These are phyloP conservation scores for Cossypha caffra DNA, from an alignment of 2,797 vertebrate species.

Conservation along the genomic window DNA sequence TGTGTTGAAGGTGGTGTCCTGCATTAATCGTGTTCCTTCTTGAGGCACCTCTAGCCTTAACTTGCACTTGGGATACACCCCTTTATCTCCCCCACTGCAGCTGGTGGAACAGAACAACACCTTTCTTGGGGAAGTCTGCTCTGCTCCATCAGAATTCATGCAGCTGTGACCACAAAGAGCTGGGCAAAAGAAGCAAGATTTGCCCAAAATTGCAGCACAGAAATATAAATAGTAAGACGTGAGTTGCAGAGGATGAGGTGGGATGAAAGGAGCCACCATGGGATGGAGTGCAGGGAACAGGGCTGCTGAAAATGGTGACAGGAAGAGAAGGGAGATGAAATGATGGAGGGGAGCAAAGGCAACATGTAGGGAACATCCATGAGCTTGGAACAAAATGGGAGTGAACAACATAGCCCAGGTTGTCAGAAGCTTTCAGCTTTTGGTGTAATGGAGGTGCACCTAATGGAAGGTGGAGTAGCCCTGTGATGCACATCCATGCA, in stretches of 20 bases:
- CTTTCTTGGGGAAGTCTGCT: background rate
- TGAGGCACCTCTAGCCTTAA: background rate
- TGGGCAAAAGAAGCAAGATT: background rate
- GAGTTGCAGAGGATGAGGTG: background rate
- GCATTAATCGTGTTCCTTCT: background rate
- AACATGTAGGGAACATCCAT: background rate
- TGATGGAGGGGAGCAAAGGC: background rate
- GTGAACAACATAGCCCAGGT: background rate
- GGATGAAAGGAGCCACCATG: background rate
- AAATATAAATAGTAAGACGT: accelerated
- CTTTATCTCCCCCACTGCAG: background rate
- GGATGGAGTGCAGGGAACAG: background rate
- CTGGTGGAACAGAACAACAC: background rate
- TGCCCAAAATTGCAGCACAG: background rate
- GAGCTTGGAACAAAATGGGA: background rate
- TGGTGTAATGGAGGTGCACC: background rate
- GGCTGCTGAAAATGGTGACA: background rate
- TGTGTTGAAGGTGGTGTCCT: background rate
- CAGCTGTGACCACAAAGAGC: background rate
- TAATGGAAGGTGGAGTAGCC: background rate
- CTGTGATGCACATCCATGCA: background rate
- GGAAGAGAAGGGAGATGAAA: background rate
- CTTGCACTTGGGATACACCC: background rate
- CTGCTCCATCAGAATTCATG: background rate
- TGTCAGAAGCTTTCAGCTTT: background rate